Conservation (phyloP, 2,888 invertebrate genomes). For the Biston betularia region DNA sequence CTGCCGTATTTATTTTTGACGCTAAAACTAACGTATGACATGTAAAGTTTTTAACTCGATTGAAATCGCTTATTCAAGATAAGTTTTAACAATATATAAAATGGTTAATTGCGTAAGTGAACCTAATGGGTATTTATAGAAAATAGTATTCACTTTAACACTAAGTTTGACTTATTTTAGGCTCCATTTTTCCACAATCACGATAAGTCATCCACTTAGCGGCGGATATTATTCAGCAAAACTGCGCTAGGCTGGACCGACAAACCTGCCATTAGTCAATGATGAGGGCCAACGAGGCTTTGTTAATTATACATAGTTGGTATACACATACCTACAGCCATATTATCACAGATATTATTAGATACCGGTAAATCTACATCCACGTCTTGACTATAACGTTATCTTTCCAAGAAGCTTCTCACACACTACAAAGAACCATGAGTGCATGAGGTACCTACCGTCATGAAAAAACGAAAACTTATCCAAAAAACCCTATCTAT, state of each 20-base stretch:
- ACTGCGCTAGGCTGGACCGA: conserved; percentile 44
- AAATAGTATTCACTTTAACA: conserved; percentile 26
- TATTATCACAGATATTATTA: not conserved
- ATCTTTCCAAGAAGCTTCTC: too few species aligned
- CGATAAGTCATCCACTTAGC: conserved; percentile 73
- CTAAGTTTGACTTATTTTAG: conserved; percentile 29
- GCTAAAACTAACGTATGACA: too few species aligned
- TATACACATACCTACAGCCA: not conserved
- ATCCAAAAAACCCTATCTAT: too few species aligned
- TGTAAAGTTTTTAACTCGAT: too few species aligned
- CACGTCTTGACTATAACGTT: too few species aligned
- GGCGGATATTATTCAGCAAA: conserved; percentile 77
- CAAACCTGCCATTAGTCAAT: conserved; percentile 50
- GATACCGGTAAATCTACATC: not conserved
- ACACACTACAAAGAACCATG: too few species aligned
- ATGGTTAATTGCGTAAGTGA: not conserved
- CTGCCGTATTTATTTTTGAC: too few species aligned
- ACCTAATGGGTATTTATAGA: not conserved
- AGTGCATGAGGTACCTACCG: too few species aligned
- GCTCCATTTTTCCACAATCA: conserved; percentile 50
- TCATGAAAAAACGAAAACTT: too few species aligned
- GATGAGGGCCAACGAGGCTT: conserved; percentile 32
- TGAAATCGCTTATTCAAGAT: not conserved
- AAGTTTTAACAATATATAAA: not conserved
- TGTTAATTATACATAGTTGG: conserved; percentile 31